Evolutionary conservation across 2,888 invertebrate species (phyloP).

Genomic region (Tetanocera ferruginea): DNA sequence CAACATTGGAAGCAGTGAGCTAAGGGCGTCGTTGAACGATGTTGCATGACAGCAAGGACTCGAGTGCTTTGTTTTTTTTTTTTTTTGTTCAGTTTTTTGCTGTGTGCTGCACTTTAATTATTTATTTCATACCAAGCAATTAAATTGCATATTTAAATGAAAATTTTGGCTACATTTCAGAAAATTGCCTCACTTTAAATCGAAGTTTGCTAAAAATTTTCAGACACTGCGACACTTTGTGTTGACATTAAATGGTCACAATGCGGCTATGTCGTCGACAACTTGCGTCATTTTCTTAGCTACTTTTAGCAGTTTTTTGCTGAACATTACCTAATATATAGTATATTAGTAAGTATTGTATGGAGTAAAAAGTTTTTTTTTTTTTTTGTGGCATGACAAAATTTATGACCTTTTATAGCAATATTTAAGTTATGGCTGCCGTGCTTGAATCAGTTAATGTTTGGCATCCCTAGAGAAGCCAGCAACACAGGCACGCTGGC

Average conservation of each 20-base stretch:
- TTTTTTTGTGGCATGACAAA: background rate
- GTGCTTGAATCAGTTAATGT: no score
- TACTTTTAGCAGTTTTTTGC: background rate
- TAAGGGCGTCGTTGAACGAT: background rate
- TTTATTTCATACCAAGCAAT: background rate
- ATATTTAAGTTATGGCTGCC: background rate
- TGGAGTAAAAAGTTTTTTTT: background rate
- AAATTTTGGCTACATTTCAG: background rate
- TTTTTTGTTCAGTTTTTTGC: no score
- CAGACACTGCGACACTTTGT: no score
- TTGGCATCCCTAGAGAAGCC: no score
- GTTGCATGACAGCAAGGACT: background rate
- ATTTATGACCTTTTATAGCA: background rate
- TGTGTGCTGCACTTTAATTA: background rate
- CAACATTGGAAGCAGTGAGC: background rate
- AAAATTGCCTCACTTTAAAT: no score
- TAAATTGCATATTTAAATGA: background rate
- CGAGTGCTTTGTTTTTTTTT: no score
- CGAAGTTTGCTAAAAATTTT: no score
- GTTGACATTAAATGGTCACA: slow-evolving; percentile 7
- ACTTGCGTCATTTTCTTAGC: background rate
- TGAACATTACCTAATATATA: no score
- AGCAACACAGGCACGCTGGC: no score
- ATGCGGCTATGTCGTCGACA: slow-evolving; percentile 20
- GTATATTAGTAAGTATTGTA: no score